These are phyloP conservation scores for Pseudomyrmex flavicornis DNA, from an alignment of 1,140 invertebrate genomes.

Conservation along the genomic window DNA sequence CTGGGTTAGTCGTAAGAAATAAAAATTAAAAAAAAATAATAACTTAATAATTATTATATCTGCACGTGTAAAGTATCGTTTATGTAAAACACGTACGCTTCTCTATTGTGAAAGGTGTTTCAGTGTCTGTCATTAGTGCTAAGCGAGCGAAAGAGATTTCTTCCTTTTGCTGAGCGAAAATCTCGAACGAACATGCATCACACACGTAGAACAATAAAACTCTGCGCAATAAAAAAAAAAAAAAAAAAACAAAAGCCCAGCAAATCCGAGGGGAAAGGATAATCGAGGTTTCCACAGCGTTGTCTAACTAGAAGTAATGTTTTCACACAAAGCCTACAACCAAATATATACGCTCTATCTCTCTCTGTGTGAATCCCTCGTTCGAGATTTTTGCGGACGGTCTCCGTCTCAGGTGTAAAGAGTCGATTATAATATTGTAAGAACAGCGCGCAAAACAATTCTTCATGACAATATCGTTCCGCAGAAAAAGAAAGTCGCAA, in stretches of 20 bases:
- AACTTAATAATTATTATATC: constrained; percentile 64
- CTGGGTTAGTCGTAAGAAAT: constrained; percentile 29
- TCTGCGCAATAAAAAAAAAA: too few relatives aligned
- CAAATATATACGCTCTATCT: not conserved
- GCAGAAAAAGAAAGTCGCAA: constrained; percentile 58
- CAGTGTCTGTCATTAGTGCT: constrained; percentile 55
- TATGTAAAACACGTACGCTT: constrained; percentile 75
- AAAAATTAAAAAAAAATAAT: constrained; percentile 35
- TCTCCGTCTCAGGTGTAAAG: not conserved
- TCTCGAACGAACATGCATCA: constrained; percentile 22
- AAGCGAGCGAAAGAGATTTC: constrained; percentile 19
- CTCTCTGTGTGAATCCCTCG: not conserved
- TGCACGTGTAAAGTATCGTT: constrained; percentile 63
- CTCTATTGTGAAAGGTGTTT: constrained; percentile 73
- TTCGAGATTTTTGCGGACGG: constrained; percentile 39
- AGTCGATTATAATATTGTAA: constrained; percentile 23
- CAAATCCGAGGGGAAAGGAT: constrained; percentile 1
- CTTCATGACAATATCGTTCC: constrained; percentile 75
- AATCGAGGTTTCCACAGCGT: constrained; percentile 32
- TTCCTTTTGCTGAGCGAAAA: constrained; percentile 25
- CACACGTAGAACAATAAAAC: not conserved
- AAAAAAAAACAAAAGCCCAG: not conserved
- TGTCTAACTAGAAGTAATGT: constrained; percentile 49
- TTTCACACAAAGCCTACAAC: not conserved
- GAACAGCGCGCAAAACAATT: constrained; percentile 52